Evolutionary conservation across 2,888 invertebrate species (phyloP).

Genomic region (Uloborus plumipes): DNA sequence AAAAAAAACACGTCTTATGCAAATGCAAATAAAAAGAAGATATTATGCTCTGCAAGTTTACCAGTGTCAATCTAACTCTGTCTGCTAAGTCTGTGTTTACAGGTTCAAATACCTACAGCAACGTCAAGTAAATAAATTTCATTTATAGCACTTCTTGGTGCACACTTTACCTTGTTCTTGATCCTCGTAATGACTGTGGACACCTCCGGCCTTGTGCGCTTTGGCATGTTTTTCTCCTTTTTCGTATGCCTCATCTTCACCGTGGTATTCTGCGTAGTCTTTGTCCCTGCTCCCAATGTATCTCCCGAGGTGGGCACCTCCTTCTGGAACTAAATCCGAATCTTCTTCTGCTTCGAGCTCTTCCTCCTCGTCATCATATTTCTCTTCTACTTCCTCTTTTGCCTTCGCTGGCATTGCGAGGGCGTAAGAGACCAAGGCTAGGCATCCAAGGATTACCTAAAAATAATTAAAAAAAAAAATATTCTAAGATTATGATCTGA

Average conservation of each 20-base stretch:
- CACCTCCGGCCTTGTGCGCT: conserved; percentile 40
- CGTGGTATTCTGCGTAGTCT: conserved; percentile 48
- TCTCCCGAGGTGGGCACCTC: conserved; percentile 40
- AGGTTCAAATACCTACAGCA: no score
- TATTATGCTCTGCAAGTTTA: no score
- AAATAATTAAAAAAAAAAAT: background rate
- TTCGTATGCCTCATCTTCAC: conserved; percentile 47
- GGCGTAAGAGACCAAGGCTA: conserved; percentile 20
- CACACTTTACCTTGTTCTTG: conserved; percentile 38
- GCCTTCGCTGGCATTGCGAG: conserved; percentile 26
- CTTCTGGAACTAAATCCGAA: conserved; percentile 29
- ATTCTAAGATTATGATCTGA: no score
- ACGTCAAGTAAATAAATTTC: no score
- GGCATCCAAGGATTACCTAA: conserved; percentile 25
- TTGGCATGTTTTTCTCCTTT: conserved; percentile 50
- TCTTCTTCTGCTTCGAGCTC: conserved; percentile 33
- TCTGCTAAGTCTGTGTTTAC: no score
- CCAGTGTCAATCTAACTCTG: no score
- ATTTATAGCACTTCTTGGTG: no score
- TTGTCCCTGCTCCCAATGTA: conserved; percentile 36
- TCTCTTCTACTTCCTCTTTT: conserved; percentile 27
- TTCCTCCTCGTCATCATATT: conserved; percentile 15
- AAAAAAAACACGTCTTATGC: no score
- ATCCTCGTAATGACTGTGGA: conserved; percentile 28
- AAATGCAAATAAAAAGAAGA: no score